A percentile compares a stretch with the other conserved stretches of the same genome.
These are phyloP conservation scores for Sorex maritimensis DNA, from an alignment of 2,797 vertebrate genomes.

Conservation along the genomic window DNA sequence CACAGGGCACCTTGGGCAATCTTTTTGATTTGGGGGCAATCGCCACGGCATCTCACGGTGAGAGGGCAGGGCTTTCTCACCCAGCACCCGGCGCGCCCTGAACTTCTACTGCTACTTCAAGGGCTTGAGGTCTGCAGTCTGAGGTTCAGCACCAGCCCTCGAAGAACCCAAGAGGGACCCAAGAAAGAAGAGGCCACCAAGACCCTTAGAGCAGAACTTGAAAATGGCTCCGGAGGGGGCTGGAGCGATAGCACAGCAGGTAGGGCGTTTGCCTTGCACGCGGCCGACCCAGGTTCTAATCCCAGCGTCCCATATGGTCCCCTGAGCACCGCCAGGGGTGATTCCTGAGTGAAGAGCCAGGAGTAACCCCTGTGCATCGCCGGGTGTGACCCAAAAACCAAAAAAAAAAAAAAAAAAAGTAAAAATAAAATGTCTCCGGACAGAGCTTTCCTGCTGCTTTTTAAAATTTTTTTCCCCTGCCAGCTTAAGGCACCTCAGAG, in stretches of 20 bases:
- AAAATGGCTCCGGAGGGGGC: neutral
- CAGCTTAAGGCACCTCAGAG: neutral
- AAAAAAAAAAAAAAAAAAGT: too few species aligned
- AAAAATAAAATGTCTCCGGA: too few species aligned
- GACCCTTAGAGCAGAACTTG: neutral
- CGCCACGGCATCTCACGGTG: too few species aligned
- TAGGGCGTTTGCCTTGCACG: too few species aligned
- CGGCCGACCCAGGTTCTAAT: too few species aligned
- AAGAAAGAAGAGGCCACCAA: neutral
- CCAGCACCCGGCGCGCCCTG: fast-evolving
- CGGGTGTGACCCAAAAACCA: too few species aligned
- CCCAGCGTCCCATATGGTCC: too few species aligned
- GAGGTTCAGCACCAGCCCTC: neutral
- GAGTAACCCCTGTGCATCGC: too few species aligned
- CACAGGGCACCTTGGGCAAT: neutral
- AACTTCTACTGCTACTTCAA: too few species aligned
- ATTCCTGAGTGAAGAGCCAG: too few species aligned
- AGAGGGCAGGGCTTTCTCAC: neutral
- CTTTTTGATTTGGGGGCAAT: neutral
- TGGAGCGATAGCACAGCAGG: too few species aligned
- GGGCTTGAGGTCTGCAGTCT: fast-evolving
- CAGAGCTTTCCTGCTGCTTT: neutral
- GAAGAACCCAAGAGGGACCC: neutral
- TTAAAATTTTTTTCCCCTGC: neutral
- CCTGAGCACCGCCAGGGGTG: too few species aligned